Evolutionary conservation across 2,888 invertebrate species (phyloP).

Genomic region (Pammene aurita): DNA sequence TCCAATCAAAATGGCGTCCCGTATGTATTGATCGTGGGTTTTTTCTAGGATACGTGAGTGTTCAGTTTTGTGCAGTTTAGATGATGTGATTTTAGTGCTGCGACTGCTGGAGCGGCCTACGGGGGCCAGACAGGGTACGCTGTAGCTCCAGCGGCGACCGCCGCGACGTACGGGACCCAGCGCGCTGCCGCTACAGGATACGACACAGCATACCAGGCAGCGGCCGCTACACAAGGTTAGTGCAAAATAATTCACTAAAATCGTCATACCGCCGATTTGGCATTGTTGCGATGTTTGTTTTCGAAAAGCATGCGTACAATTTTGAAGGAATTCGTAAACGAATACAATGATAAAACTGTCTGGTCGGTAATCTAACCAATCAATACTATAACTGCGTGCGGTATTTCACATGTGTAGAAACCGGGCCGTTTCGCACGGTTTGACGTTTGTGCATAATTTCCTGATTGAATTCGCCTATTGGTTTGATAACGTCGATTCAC

Average conservation of each 20-base stretch:
- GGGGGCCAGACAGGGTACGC: conserved; percentile 93
- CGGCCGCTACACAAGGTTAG: conserved; percentile 89
- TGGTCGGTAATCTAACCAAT: conserved; percentile 27
- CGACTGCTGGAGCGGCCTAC: conserved; percentile 92
- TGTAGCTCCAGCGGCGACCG: conserved; percentile 91
- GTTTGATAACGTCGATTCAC: conserved; percentile 15
- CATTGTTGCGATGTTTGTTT: conserved; percentile 12
- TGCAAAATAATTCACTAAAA: conserved; percentile 65
- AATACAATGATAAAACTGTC: background rate
- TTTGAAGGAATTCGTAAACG: background rate
- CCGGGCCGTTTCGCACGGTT: conserved; percentile 13
- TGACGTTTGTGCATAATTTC: conserved; percentile 14
- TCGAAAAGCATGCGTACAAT: background rate
- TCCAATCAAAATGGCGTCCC: conserved; percentile 80
- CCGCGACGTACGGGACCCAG: conserved; percentile 93
- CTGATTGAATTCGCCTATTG: conserved; percentile 8
- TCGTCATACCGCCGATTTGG: background rate
- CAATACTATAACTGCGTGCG: conserved; percentile 38
- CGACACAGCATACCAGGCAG: conserved; percentile 92
- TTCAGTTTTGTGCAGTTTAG: conserved; percentile 47
- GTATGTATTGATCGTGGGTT: conserved; percentile 67
- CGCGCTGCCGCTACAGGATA: conserved; percentile 90
- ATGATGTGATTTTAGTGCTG: conserved; percentile 78
- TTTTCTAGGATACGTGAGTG: conserved; percentile 45
- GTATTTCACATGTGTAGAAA: conserved; percentile 30